Conservation (phyloP, 2,113 vertebrate genomes). For the Anseranas semipalmata region DNA sequence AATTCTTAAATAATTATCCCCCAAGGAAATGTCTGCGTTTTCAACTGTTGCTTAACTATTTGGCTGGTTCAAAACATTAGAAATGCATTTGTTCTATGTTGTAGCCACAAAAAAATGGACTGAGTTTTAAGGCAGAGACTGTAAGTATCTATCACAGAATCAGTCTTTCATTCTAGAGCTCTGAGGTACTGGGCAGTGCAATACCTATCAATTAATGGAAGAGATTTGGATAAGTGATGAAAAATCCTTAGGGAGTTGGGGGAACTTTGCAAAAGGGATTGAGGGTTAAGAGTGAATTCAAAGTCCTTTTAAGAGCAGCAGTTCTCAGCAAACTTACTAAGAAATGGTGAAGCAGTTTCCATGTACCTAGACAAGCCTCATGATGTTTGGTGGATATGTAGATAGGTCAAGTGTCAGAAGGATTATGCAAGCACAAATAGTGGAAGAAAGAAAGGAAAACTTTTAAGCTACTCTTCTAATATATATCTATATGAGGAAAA, state of each 20-base stretch:
- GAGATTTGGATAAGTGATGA: neutral
- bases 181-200: neutral
- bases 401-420: neutral
- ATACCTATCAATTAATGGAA: neutral
- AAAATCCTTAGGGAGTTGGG: neutral
- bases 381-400: neutral
- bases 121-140: neutral
- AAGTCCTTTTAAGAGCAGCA: neutral
- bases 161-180: neutral
- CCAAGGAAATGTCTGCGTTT: conserved; percentile 1
- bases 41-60: neutral
- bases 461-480: neutral
- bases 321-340: neutral
- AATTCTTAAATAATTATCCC: neutral
- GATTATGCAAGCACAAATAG: neutral
- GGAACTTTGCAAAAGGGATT: neutral
- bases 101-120: neutral
- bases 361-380: neutral
- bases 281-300: neutral
- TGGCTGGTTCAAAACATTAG: neutral
- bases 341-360: neutral
- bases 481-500: neutral
- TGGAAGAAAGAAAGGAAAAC: neutral
- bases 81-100: neutral
- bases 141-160: neutral